Base-by-base conservation (phyloP, 2,113 vertebrate species). In the Centrocercus urophasianus region DNA sequence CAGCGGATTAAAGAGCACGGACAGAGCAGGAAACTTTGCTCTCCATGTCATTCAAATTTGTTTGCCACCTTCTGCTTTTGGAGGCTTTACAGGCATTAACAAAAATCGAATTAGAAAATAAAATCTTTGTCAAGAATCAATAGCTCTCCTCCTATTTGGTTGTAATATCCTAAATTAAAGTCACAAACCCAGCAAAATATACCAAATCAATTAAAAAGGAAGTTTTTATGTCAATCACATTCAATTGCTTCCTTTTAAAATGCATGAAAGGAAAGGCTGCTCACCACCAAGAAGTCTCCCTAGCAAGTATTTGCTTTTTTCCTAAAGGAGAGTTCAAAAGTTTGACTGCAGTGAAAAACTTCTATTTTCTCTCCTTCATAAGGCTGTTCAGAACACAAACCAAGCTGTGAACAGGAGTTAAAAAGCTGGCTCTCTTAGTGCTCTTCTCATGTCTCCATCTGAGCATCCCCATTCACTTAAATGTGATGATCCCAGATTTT, bases 31-130 rank as follows among this genome's bases (percentile, higher is more conserved):
- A 90, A 24, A 72, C n/a, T 72, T 90, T 66, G 38, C 43, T 84
- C 16, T 40, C 48, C 60, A 13, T n/a, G 48, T 38, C 57, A 69
- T 65, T 69, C 59, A 72, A 30, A 56, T 25, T 30, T 77, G 32
- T 78, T 90, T 83, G 83, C 72, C 83, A 83, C 70, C 38, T 79
- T 61, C 59, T 88, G 85, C 72, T 89, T 56, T 83, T 86, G 73
- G 80, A 86, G 80, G 65, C 52, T 86, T 84, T 69, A 91, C 54
- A 66, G 79, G 21, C 48, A 84, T 75, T 90, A 52, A 83, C 72
- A 95, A 93, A 93, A 93, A 78, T 72, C 74, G 83, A 57, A 90
- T 88, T 88, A 88, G 90, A 71, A 91, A 95, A 94, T 83, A 91
- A 90, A 74, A 83, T n/a, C 36, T 88, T 47, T 42, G 48, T 86